Evolutionary conservation across 2,113 vertebrate genomes (phyloP).

Genomic region (Phasianus colchicus): DNA sequence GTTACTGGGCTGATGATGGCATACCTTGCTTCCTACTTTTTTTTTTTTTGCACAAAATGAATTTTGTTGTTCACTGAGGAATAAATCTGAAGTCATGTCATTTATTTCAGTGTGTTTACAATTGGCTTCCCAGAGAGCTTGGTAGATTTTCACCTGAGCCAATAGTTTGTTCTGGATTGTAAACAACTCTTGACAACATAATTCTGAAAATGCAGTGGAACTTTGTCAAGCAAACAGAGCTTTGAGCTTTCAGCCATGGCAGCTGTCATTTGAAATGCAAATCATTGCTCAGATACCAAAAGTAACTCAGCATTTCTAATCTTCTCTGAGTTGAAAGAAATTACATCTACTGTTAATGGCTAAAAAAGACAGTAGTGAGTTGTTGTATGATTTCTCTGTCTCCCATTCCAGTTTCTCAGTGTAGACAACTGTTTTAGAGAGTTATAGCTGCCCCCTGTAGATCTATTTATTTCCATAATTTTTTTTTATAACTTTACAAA

Average conservation of each 20-base stretch:
- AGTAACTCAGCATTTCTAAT: not conserved
- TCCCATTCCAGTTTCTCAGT: not conserved
- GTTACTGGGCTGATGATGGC: not conserved
- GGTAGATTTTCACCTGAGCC: not conserved
- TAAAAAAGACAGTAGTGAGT: not conserved
- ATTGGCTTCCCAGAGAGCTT: rapidly evolving
- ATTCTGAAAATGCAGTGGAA: not conserved
- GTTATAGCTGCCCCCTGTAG: not conserved
- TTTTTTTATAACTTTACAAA: too few relatives aligned
- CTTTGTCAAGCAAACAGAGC: not conserved
- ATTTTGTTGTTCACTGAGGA: not conserved
- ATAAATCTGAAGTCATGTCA: not conserved
- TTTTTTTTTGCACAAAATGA: not conserved
- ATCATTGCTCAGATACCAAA: not conserved
- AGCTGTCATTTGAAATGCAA: constrained; percentile 30
- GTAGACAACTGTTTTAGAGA: not conserved
- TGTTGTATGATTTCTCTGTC: not conserved
- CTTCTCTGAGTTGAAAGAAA: not conserved
- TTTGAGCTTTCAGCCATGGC: not conserved
- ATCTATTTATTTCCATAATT: not conserved
- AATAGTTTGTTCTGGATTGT: constrained; percentile 21
- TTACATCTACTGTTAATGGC: not conserved
- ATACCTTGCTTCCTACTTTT: not conserved
- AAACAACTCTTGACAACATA: constrained; percentile 25
- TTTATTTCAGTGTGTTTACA: not conserved